Percentiles rank a stretch among this genome's conserved stretches.
Conservation (phyloP, 2,113 vertebrate genomes). For the Channa maculata region DNA sequence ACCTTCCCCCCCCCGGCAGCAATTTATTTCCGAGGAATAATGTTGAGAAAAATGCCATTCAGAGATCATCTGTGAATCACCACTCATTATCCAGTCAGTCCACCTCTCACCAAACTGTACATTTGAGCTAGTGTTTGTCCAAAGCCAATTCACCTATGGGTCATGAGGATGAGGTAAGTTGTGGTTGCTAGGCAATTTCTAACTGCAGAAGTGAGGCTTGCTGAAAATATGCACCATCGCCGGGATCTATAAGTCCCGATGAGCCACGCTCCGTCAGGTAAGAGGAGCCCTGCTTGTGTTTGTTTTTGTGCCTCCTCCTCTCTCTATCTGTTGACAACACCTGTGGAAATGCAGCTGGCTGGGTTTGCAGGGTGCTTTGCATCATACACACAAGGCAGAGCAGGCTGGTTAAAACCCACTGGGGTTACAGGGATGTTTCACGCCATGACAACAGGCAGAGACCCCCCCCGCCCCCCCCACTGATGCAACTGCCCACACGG, state of each 20-base stretch:
- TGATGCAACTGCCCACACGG: slow-evolving; percentile 71
- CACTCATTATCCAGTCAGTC: no score
- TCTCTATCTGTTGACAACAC: slow-evolving; percentile 61
- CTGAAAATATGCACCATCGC: slow-evolving; percentile 16
- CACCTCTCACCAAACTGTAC: background rate
- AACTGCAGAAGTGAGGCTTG: slow-evolving; percentile 14
- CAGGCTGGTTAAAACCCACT: slow-evolving; percentile 41
- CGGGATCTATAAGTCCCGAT: slow-evolving; percentile 11
- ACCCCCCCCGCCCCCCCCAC: slow-evolving; percentile 15
- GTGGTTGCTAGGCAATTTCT: slow-evolving; percentile 59
- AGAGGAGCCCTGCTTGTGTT: slow-evolving; percentile 39
- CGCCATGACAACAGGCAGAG: slow-evolving; percentile 67
- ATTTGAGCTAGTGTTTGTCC: slow-evolving; percentile 31
- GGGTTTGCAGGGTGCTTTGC: slow-evolving; percentile 52
- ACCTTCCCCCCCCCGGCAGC: background rate
- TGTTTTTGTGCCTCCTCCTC: slow-evolving; percentile 48
- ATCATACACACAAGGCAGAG: slow-evolving; percentile 20
- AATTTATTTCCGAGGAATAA: no score
- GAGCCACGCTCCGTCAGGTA: slow-evolving; percentile 27
- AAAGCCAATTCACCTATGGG: slow-evolving; percentile 30
- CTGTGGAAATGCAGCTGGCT: slow-evolving; percentile 71
- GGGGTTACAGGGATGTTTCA: slow-evolving; percentile 68
- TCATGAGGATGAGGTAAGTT: slow-evolving; percentile 35
- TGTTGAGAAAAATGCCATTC: background rate
- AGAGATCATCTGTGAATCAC: background rate